These are phyloP conservation scores for Anser cygnoides DNA, from an alignment of 2,113 vertebrate species.

Conservation along the genomic window DNA sequence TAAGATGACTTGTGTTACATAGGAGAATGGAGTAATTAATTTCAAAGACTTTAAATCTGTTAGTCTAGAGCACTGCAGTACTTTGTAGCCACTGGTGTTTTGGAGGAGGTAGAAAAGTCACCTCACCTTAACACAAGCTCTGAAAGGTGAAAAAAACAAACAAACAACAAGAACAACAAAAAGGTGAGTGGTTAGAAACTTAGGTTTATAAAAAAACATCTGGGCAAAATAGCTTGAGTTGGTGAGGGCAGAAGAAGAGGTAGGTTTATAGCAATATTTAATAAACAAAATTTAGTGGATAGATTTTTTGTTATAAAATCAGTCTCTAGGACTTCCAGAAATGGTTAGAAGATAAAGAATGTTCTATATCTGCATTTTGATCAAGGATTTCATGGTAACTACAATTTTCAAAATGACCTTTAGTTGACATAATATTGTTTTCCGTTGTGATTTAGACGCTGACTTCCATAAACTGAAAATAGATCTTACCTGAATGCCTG, in stretches of 20 bases:
- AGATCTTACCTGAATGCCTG: neutral
- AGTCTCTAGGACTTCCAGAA: neutral
- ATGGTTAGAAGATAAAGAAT: neutral
- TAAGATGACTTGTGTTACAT: neutral
- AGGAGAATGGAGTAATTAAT: neutral
- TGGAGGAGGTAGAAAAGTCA: neutral
- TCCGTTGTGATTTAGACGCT: neutral
- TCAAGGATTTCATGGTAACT: neutral
- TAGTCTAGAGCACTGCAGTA: neutral
- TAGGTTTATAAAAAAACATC: neutral
- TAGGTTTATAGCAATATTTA: neutral
- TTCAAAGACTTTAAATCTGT: neutral
- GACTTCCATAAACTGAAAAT: neutral
- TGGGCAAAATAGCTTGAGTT: neutral
- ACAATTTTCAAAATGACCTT: neutral
- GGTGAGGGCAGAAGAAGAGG: neutral
- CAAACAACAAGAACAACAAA: neutral
- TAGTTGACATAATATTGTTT: neutral
- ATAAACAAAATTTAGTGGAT: neutral
- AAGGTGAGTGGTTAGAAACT: accelerated
- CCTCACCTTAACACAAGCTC: neutral
- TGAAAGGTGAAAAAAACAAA: neutral
- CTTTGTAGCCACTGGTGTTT: neutral
- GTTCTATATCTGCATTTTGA: neutral
- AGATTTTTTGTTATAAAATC: neutral